These are phyloP conservation scores for Caenorhabditis sp. DNA, from an alignment of 2,888 invertebrate genomes.

Conservation along the genomic window DNA sequence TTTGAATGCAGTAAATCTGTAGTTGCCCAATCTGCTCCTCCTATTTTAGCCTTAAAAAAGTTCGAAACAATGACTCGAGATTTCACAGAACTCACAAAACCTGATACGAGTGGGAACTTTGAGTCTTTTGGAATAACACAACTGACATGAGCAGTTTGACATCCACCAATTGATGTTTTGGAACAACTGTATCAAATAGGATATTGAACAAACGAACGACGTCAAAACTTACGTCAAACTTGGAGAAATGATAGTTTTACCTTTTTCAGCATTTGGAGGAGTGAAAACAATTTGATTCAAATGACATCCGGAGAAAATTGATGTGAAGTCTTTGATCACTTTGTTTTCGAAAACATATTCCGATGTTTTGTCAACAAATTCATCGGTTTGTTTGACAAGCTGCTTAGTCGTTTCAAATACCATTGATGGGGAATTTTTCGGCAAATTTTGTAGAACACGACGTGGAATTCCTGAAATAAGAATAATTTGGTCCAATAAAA, in stretches of 20 bases:
- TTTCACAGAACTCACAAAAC: constrained; percentile 25
- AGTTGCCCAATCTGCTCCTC: constrained; percentile 38
- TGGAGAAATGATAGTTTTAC: constrained; percentile 29
- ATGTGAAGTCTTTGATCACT: constrained; percentile 13
- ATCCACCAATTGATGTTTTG: constrained; percentile 20
- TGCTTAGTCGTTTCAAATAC: neutral
- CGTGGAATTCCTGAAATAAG: constrained; percentile 12
- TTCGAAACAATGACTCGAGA: neutral
- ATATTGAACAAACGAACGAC: neutral
- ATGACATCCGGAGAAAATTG: constrained; percentile 25
- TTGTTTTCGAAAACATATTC: constrained; percentile 9
- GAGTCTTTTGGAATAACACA: constrained; percentile 20
- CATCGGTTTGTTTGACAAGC: neutral
- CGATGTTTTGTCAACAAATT: constrained; percentile 19
- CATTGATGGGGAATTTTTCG: neutral
- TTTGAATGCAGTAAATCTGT: constrained; percentile 21
- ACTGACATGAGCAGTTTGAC: constrained; percentile 11
- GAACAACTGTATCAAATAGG: constrained; percentile 14
- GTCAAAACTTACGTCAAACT: constrained; percentile 8
- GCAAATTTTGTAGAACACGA: constrained; percentile 3
- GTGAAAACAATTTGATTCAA: constrained; percentile 27
- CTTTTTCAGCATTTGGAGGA: constrained; percentile 21
- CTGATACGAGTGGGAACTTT: constrained; percentile 30
- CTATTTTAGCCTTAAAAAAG: constrained; percentile 28
- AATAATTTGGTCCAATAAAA: neutral